Evolutionary conservation across 1,140 invertebrate species (phyloP), one percentile per base, ranked within the genome.

Genomic region (Drosophila bocqueti): DNA sequence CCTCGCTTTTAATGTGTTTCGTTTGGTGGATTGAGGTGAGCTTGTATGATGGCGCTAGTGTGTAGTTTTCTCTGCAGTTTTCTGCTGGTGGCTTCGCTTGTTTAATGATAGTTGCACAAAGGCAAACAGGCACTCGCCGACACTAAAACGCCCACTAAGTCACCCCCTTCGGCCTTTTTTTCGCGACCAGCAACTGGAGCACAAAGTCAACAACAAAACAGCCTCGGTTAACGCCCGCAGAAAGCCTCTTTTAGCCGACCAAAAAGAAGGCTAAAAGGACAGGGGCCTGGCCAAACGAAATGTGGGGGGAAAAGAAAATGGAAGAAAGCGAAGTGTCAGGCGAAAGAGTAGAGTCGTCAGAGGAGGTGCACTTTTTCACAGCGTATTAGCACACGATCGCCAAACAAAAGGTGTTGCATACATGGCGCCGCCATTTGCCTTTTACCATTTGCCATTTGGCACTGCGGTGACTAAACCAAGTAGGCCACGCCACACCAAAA

Each of bases 161-260:
- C 67, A 50, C 38, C 52, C 38, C 61, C n/a, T 43, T 38, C 18
- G n/a, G 36, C 29, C 52, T 60, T 38, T 68, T 61, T 67, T 66
- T 69, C 50, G 45, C 43, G 43, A 47, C 80, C 77, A 60, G 84
- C 84, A 87, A 87, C 84, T 89, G 73, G 84, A 87, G 84, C 84
- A 89, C 85, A 87, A 89, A 87, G 84, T 84, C 77, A 87, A 87
- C 80, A 87, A 81, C 76, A 89, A 89, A 87, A 59, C 68, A 77
- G 54, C 60, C 65, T 62, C 85, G 84, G 84, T 81, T 84, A 89
- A 89, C 81, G 84, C 84, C 84, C 84, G 84, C 81, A 87, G 68
- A 78, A 89, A 75, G 67, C 71, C 55, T 60, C 59, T 61, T 34
- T 34, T 34, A 34, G 46, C n/a, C 58, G 73, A 29, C 58, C 24